Evolutionary conservation across 1,140 invertebrate genomes (phyloP).

Genomic region (Drosophila bocki): DNA sequence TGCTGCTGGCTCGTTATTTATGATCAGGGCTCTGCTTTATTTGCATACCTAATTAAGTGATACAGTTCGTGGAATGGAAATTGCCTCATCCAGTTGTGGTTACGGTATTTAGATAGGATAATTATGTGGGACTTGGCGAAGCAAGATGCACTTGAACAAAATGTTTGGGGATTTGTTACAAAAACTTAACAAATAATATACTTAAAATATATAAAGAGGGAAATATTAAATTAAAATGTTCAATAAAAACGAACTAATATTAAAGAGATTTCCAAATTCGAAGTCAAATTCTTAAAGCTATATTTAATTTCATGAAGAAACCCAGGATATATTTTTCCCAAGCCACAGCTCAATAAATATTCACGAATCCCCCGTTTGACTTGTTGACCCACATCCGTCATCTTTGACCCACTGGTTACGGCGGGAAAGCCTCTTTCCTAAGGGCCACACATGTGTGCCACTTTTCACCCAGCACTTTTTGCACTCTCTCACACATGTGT

Average conservation of each 20-base stretch:
- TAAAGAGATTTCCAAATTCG: background rate
- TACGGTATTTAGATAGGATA: constrained; percentile 50
- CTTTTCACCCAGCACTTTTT: constrained; percentile 27
- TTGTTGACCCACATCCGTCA: constrained; percentile 27
- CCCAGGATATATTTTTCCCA: background rate
- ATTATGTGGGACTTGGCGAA: constrained; percentile 21
- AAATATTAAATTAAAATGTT: too few species aligned
- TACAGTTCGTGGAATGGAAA: constrained; percentile 50
- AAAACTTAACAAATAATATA: background rate
- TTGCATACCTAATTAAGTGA: constrained; percentile 78
- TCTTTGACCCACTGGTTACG: constrained; percentile 22
- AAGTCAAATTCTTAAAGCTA: background rate
- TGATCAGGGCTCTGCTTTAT: constrained; percentile 64
- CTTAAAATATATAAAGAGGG: background rate
- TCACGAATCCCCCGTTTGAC: constrained; percentile 8
- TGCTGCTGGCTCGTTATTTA: constrained; percentile 59
- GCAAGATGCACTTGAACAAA: constrained; percentile 13
- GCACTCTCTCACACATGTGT: constrained; percentile 14
- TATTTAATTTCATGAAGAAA: background rate
- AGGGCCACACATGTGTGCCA: constrained; percentile 35
- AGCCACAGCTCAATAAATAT: constrained; percentile 24
- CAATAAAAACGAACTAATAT: too few species aligned
- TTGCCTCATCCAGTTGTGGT: constrained; percentile 30
- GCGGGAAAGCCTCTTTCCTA: constrained; percentile 16
- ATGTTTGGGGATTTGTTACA: background rate